phyloP scores from a whole-genome alignment of 2,113 vertebrate genomes.

The Phrynosoma platyrhinos region DNA sequence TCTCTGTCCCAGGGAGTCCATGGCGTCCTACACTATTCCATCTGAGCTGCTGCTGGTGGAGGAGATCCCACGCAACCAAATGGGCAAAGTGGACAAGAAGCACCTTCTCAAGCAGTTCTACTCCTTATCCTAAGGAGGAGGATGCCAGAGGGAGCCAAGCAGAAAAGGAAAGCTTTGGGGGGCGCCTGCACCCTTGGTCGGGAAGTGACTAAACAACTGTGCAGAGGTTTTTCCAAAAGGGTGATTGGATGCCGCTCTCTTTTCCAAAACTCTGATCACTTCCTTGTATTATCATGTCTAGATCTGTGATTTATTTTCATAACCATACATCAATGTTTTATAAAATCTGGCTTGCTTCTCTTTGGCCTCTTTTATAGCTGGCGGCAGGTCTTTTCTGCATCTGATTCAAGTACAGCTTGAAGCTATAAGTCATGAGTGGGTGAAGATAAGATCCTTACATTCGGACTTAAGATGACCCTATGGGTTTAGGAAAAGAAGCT shows the following conservation, averaged over 20 bases:
- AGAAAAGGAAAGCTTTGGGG: fast-evolving
- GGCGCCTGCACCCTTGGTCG: fast-evolving
- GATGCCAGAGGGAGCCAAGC: fast-evolving
- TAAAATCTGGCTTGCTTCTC: background rate
- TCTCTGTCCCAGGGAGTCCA: constrained; percentile 79
- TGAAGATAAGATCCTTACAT: background rate
- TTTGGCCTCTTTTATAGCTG: fast-evolving
- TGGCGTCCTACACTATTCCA: constrained; percentile 87
- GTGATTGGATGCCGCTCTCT: background rate
- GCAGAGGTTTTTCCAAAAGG: too few species aligned
- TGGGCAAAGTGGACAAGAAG: constrained; percentile 97
- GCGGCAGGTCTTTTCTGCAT: background rate
- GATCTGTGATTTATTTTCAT: background rate
- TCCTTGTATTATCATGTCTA: background rate
- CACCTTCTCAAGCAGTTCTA: constrained; percentile 87
- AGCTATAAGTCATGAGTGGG: too few species aligned
- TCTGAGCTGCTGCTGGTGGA: constrained; percentile 89
- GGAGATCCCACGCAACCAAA: constrained; percentile 91
- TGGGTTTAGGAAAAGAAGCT: background rate
- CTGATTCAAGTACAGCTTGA: background rate
- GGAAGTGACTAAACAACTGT: too few species aligned
- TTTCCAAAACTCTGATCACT: background rate
- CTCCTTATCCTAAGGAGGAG: constrained; percentile 28
- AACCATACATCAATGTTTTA: fast-evolving
- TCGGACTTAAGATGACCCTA: background rate